These are phyloP conservation scores for Zaprionus capensis DNA, from an alignment of 1,140 invertebrate genomes.

Conservation along the genomic window DNA sequence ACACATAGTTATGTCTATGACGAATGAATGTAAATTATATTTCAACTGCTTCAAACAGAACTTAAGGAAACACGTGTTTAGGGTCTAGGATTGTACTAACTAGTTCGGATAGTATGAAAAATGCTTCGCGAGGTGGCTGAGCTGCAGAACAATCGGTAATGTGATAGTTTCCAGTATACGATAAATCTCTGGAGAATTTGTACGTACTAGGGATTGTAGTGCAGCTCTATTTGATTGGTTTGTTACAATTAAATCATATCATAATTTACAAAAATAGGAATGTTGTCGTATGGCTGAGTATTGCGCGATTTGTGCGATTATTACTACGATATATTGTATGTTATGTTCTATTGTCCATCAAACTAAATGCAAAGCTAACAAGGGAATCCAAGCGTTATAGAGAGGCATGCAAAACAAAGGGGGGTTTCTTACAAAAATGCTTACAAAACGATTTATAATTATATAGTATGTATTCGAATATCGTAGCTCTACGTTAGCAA, in stretches of 20 bases:
- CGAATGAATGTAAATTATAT: not conserved
- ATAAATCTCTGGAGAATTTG: not conserved
- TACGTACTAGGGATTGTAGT: not conserved
- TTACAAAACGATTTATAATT: slow-evolving; percentile 65
- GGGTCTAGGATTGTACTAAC: not conserved
- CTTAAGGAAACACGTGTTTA: not conserved
- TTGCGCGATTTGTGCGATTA: slow-evolving; percentile 43
- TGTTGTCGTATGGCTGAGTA: slow-evolving; percentile 42
- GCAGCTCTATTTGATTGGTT: not conserved
- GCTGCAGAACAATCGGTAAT: not conserved
- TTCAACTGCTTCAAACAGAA: not conserved
- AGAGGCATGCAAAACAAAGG: slow-evolving; percentile 8
- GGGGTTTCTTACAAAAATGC: slow-evolving; percentile 60
- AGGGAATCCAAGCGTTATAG: slow-evolving; percentile 1
- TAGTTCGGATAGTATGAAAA: not conserved
- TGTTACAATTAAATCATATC: slow-evolving; percentile 13
- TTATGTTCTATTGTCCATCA: slow-evolving; percentile 4
- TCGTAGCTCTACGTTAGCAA: slow-evolving; percentile 39
- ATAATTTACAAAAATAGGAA: slow-evolving; percentile 64
- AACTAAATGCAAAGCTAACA: slow-evolving; percentile 46
- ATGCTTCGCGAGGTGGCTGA: not conserved
- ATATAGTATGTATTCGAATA: slow-evolving; percentile 33
- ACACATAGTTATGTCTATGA: slow-evolving; percentile 13
- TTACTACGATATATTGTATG: not conserved
- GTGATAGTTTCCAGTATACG: not conserved